Evolutionary conservation across 2,888 invertebrate species (phyloP).

Genomic region (Crepidodera aurea): DNA sequence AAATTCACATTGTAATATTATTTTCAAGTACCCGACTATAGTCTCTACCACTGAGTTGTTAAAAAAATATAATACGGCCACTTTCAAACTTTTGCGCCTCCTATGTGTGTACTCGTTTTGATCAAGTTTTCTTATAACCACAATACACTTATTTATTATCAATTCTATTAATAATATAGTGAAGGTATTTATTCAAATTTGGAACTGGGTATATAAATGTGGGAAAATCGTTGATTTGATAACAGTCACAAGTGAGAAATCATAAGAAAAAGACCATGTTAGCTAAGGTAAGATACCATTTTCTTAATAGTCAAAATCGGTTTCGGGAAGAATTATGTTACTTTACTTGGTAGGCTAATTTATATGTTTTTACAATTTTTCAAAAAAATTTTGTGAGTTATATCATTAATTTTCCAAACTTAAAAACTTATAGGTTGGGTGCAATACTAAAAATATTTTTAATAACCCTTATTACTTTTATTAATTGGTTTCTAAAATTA

Average conservation of each 20-base stretch:
- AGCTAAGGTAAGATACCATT: conserved; percentile 26
- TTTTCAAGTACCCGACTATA: too few relatives aligned
- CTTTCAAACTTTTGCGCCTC: conserved; percentile 1
- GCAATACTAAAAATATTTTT: not conserved
- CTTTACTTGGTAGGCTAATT: too few relatives aligned
- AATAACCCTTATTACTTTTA: not conserved
- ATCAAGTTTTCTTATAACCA: conserved; percentile 15
- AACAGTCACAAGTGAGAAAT: conserved; percentile 19
- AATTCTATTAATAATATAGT: conserved; percentile 20
- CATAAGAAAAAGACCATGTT: conserved; percentile 20
- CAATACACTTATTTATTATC: conserved; percentile 19
- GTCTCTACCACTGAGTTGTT: not conserved
- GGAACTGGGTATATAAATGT: conserved; percentile 21
- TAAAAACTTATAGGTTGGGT: not conserved
- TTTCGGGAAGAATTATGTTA: too few relatives aligned
- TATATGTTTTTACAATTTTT: too few relatives aligned
- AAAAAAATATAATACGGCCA: conserved; percentile 14
- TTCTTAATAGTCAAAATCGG: too few relatives aligned
- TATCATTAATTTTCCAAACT: not conserved
- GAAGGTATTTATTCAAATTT: conserved; percentile 28
- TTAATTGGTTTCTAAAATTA: not conserved
- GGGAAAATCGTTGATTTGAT: conserved; percentile 11
- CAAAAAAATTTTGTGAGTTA: not conserved
- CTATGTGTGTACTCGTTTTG: conserved; percentile 7
- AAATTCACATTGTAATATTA: too few relatives aligned